Conservation (phyloP, 2,797 vertebrate genomes). For the Avahi laniger region DNA sequence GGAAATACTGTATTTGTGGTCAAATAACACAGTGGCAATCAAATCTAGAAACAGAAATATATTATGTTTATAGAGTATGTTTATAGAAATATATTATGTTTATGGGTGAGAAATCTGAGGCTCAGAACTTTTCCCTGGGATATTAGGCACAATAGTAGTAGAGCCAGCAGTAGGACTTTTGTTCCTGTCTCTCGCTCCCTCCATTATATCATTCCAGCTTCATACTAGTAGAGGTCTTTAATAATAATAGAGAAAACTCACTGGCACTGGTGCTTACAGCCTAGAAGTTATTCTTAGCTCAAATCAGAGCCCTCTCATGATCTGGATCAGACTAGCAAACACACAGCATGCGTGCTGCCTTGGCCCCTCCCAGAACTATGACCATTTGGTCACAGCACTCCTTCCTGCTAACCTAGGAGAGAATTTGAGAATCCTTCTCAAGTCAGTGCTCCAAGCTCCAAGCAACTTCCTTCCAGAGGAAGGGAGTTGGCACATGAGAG, state of each 20-base stretch:
- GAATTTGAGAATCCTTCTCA: background rate
- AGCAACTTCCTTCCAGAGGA: background rate
- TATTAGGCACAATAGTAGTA: background rate
- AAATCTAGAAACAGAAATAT: background rate
- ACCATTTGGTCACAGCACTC: background rate
- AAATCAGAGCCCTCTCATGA: background rate
- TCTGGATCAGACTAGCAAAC: background rate
- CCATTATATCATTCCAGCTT: background rate
- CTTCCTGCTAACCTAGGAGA: background rate
- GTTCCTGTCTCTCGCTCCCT: background rate
- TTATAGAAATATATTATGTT: background rate
- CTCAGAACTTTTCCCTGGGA: background rate
- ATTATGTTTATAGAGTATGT: background rate
- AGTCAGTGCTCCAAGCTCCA: background rate
- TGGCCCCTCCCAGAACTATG: accelerated
- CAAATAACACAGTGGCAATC: background rate
- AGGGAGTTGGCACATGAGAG: background rate
- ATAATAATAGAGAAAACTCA: background rate
- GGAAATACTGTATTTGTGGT: background rate
- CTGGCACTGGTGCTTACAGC: background rate
- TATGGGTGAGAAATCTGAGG: background rate
- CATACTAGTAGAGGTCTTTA: background rate
- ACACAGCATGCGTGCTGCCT: background rate
- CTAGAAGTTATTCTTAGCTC: background rate
- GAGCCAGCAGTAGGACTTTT: background rate